Base-by-base conservation (phyloP, 1,140 invertebrate species). In the Eciton burchellii region DNA sequence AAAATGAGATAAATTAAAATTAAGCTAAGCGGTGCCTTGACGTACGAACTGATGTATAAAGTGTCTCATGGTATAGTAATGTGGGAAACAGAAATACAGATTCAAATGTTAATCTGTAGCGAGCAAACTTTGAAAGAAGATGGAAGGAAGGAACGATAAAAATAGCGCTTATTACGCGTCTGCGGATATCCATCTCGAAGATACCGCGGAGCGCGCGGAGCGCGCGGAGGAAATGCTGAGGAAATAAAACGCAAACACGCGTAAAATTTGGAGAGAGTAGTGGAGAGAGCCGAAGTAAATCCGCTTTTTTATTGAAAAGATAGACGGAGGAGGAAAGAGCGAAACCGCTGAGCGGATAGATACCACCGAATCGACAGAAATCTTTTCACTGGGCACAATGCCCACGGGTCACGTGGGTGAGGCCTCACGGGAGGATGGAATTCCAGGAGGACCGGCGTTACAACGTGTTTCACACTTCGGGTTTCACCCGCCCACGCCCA, bases 391-490 rank as follows among this genome's bases (percentile, higher is more conserved):
- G 54, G 43, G 21, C 45, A 66, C 35, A 57, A 76, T 41, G 52
- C 71, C 35, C 45, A 82, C 21, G 24, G n/a, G 59, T 74, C 84
- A 56, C 52, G 57, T 65, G 68, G 81, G 86, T 76, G 81, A 86
- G 35, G 77, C 68, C 49, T 26, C 60, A 41, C 72, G 54, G 59
- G 59, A 56, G 83, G 71, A 84, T 88, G 88, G 89, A 91, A 91
- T 91, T 91, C 88, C 88, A 92, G 84, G 86, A 89, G 89, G 88
- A 89, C 84, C 83, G 87, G 85, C 86, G 89, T 90, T 92, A 92
- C 90, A 92, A 91, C 91, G 89, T 91, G 89, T 92, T 92, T 92
- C 91, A 91, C 90, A 92, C 91, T 92, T 91, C 84, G 90, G 89
- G 87, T 87, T 87, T 79, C 74, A 88, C 84, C 86, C 89, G 88